Conservation (phyloP, 2,113 vertebrate species). For the Oplegnathus fasciatus region DNA sequence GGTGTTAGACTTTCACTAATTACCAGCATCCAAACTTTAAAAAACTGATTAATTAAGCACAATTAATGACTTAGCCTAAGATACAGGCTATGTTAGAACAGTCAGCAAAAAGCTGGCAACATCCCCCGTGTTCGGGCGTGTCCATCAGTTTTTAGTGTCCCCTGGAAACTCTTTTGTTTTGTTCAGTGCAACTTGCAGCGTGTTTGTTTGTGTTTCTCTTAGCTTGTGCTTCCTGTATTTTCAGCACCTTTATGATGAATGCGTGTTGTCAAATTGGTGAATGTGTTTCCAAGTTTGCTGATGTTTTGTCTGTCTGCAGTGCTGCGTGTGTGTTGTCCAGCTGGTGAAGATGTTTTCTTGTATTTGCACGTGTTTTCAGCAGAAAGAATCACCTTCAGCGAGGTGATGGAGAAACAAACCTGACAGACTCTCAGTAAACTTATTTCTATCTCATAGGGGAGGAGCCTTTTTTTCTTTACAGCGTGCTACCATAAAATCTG, state of each 20-base stretch:
- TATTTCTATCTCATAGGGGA: constrained; percentile 27
- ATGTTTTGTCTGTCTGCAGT: neutral
- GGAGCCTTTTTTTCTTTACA: neutral
- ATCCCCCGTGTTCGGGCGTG: neutral
- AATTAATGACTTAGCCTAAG: neutral
- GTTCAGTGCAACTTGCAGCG: neutral
- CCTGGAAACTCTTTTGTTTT: neutral
- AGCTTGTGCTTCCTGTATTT: no score
- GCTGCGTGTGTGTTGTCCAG: neutral
- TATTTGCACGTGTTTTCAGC: neutral
- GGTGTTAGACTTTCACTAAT: neutral
- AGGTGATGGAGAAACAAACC: neutral
- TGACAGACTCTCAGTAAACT: constrained; percentile 9
- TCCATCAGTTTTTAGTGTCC: neutral
- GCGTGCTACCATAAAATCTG: constrained; percentile 20
- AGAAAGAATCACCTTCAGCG: neutral
- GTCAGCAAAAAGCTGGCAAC: neutral
- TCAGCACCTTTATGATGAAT: no score
- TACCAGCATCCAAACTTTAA: neutral
- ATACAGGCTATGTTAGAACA: neutral
- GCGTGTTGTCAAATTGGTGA: no score
- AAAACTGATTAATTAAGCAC: neutral
- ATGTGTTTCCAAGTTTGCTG: no score
- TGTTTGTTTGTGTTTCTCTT: neutral
- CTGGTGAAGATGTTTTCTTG: no score